These are phyloP conservation scores for Ophiodon elongatus DNA, from an alignment of 2,113 vertebrate genomes.

Conservation along the genomic window DNA sequence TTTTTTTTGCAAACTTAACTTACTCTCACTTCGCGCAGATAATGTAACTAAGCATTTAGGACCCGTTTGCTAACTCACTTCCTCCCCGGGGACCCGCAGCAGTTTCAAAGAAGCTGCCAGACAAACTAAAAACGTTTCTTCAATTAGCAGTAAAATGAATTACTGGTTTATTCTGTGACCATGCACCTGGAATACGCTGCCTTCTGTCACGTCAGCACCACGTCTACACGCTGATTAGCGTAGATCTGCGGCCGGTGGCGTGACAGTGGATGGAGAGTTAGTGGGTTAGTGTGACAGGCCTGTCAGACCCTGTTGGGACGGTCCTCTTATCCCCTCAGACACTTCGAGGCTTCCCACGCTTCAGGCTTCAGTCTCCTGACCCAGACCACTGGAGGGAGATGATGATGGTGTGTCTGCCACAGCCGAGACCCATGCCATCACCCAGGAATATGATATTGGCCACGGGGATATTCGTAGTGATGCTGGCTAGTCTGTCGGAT, in stretches of 20 bases:
- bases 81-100: neutral
- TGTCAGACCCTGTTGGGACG: conserved; percentile 45
- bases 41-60: conserved; percentile 20
- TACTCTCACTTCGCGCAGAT: neutral
- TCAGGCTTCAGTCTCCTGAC: conserved; percentile 4
- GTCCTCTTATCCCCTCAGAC: conserved; percentile 51
- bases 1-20: neutral
- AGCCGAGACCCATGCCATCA: conserved; percentile 20
- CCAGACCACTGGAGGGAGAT: neutral
- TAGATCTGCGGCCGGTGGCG: conserved; percentile 9
- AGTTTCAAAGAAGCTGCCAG: neutral
- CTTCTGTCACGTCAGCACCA: neutral
- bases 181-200: neutral
- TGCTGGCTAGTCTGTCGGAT: neutral
- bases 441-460: neutral
- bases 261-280: conserved; percentile 39
- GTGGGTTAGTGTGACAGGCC: conserved; percentile 65
- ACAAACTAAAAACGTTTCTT: neutral
- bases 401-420: conserved; percentile 12
- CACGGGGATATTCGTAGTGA: neutral
- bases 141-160: neutral
- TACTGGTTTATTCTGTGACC: neutral
- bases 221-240: neutral
- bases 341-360: conserved; percentile 25
- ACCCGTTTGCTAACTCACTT: conserved; percentile 38